Percentiles rank a stretch among this genome's conserved stretches.
phyloP scores from a whole-genome alignment of 2,113 vertebrate genomes.

The Pseudois nayaur region DNA sequence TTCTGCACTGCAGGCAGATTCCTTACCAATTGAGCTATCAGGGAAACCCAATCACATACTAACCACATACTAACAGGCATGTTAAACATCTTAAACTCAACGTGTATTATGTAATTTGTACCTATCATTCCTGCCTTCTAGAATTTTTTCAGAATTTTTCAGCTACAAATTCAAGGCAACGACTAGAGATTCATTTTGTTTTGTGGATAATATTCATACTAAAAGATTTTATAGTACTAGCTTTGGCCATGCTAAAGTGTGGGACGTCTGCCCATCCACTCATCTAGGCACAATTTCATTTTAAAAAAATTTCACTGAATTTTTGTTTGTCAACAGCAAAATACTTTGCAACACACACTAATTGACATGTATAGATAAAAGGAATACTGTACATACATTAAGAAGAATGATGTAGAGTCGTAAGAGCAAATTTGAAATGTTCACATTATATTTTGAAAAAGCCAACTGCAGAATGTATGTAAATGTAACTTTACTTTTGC shows the following conservation, averaged over 20 bases:
- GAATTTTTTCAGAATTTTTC: not conserved
- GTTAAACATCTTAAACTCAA: not conserved
- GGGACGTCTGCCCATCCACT: not conserved
- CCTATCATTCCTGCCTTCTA: not conserved
- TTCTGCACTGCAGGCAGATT: not conserved
- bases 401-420: not conserved
- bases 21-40: not conserved
- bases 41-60: not conserved
- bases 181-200: not conserved
- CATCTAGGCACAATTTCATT: not conserved
- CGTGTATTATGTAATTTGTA: not conserved
- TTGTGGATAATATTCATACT: not conserved
- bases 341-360: not conserved
- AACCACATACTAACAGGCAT: not conserved
- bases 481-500: not conserved
- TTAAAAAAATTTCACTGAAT: not conserved
- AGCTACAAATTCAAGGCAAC: not conserved
- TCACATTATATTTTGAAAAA: not conserved
- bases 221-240: not conserved
- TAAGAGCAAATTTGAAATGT: not conserved
- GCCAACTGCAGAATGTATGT: not conserved
- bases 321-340: conserved; percentile 33
- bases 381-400: not conserved
- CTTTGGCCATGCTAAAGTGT: not conserved
- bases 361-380: not conserved